Evolutionary conservation across 2,888 invertebrate genomes (phyloP).

Genomic region (Graphium colonna): DNA sequence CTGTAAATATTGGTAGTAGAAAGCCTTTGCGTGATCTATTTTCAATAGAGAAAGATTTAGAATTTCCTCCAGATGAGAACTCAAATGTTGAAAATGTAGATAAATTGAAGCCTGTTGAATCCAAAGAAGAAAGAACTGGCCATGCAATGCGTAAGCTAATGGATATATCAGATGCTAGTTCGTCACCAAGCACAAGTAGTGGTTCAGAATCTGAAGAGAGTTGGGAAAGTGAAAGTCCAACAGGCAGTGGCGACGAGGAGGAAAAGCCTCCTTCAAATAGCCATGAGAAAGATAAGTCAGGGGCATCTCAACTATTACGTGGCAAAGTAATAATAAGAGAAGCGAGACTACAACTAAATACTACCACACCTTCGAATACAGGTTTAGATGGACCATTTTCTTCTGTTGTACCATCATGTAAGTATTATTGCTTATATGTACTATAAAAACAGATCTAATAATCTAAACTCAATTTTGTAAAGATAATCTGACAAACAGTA

Average conservation of each 20-base stretch:
- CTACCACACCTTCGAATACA: constrained; percentile 34
- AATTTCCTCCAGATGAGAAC: constrained; percentile 63
- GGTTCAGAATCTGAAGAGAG: constrained; percentile 70
- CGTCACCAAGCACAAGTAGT: constrained; percentile 67
- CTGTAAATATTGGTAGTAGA: constrained; percentile 47
- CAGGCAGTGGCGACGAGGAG: constrained; percentile 61
- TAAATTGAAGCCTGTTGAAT: constrained; percentile 52
- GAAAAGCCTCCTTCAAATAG: constrained; percentile 62
- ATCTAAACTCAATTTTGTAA: no score
- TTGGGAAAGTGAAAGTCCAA: constrained; percentile 67
- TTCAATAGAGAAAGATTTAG: constrained; percentile 65
- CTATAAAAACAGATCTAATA: no score
- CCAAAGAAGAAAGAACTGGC: constrained; percentile 65
- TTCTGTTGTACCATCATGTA: constrained; percentile 59
- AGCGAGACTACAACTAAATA: constrained; percentile 82
- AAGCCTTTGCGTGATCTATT: constrained; percentile 62
- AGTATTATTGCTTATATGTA: constrained; percentile 38
- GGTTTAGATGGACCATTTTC: constrained; percentile 86
- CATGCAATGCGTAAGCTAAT: constrained; percentile 72
- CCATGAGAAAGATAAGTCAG: constrained; percentile 67
- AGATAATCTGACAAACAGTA: no score
- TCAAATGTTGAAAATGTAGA: constrained; percentile 58
- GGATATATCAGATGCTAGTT: constrained; percentile 75
- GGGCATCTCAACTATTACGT: constrained; percentile 74
- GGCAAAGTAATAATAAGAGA: constrained; percentile 86